Base-by-base conservation (phyloP, 2,888 invertebrate genomes). In the Leucania comma region DNA sequence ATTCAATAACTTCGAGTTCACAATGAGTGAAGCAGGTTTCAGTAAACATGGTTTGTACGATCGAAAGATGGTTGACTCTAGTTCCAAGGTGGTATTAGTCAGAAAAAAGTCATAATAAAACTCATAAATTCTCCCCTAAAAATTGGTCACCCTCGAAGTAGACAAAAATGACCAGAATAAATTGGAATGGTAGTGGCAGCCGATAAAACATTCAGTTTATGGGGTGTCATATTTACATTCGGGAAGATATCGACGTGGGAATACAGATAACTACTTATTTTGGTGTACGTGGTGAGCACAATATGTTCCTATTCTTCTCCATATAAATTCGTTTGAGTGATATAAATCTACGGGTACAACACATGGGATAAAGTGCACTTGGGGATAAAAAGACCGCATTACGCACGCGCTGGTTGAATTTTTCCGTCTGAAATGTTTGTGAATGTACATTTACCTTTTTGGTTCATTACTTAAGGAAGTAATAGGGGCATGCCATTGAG, bases 161-260 rank as follows among this genome's bases (percentile, higher is more conserved):
- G 91, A 93, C 92, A 95, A 95, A 95, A 96, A 95, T 95, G 95
- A 95, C 95, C 95, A 95, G 94, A 93, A 95, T 95, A 96, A 95
- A 96, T 95, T 95, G 95, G 94, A 92, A 95, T 94, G 93, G 92
- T 90, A 92, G 92, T 95, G 93, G 93, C 92, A 94, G 92, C 91
- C 94, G 89, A 96, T 95, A 95, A 96, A 95, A 95, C 94, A 95
- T 92, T 94, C 93, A 93, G 91, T 95, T 95, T 96, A 96, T 95
- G 93, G 95, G 94, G 95, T 96, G 96, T 95, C 95, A 95, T 95
- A 95, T 95, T 95, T 95, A 96, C 95, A 95, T 95, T 95, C 92
- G 92, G 92, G 87, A 90, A 90, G 88, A 93, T 90, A 92, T 92
- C 92, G 91, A 92, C 91, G 92, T 93, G 93, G 92, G 94, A 93